Conservation (phyloP, 2,888 invertebrate species). For the Cataglyphis cursor region DNA sequence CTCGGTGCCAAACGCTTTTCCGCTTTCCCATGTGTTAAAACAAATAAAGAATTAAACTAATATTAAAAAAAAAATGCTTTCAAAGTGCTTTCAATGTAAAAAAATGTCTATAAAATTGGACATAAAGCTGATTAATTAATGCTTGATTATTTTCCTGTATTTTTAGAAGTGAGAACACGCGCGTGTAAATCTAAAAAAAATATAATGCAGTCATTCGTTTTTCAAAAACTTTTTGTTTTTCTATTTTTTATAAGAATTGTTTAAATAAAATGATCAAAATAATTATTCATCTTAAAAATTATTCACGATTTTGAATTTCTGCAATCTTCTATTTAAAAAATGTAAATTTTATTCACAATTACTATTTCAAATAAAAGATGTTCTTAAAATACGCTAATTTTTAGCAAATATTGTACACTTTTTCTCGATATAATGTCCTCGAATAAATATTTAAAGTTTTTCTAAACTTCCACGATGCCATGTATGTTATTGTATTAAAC, state of each 20-base stretch:
- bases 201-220: slow-evolving; percentile 6
- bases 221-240: background rate
- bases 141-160: background rate
- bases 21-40: background rate
- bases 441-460: background rate
- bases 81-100: background rate
- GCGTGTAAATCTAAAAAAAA: background rate
- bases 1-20: background rate
- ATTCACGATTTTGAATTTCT: background rate
- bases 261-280: too few relatives aligned
- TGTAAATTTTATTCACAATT: too few relatives aligned
- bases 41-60: background rate
- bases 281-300: background rate
- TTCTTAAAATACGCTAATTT: background rate
- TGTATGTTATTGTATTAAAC: background rate
- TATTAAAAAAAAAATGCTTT: background rate
- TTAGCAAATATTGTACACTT: background rate
- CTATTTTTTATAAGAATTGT: background rate
- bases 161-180: background rate
- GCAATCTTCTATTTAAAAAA: background rate
- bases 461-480: background rate
- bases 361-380: background rate
- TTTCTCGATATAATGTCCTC: background rate
- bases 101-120: background rate
- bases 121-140: slow-evolving; percentile 1